Percentiles rank a stretch among this genome's conserved stretches.
Evolutionary conservation across 2,797 vertebrate species (phyloP).

Genomic region (Ataeniobius toweri): DNA sequence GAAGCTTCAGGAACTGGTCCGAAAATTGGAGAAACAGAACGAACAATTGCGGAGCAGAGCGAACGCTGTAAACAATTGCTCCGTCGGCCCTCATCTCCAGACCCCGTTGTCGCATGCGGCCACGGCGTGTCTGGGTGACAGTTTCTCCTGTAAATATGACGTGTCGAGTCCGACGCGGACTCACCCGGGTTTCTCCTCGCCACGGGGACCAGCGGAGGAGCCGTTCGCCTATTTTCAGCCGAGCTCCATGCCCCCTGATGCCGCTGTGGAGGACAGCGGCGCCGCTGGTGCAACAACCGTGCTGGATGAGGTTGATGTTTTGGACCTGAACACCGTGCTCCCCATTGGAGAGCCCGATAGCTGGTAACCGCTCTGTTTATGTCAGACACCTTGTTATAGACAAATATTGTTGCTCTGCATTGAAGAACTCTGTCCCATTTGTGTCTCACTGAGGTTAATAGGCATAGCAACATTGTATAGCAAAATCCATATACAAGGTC

Average conservation of each 20-base stretch:
- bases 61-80: conserved; percentile 82
- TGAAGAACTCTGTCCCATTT: neutral
- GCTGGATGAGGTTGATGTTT: conserved; percentile 89
- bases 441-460: neutral
- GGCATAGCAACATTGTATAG: neutral
- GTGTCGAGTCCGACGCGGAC: conserved; percentile 77
- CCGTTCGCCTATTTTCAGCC: conserved; percentile 89
- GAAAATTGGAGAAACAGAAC: conserved; percentile 94
- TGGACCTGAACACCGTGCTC: conserved; percentile 84
- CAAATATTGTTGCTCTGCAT: neutral
- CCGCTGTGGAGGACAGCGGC: conserved; percentile 54
- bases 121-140: conserved; percentile 37
- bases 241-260: conserved; percentile 66
- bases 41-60: conserved; percentile 91
- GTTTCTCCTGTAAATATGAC: conserved; percentile 69
- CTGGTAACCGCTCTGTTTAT: conserved; percentile 81
- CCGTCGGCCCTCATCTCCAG: conserved; percentile 75
- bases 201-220: conserved; percentile 60
- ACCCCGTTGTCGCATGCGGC: conserved; percentile 57
- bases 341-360: conserved; percentile 80
- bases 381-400: neutral
- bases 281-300: conserved; percentile 59
- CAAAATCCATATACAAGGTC: neutral
- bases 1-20: conserved; percentile 95
- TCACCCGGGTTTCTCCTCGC: conserved; percentile 55